Conservation (phyloP, 2,888 invertebrate genomes). For the Cecidostiba fungosa region DNA sequence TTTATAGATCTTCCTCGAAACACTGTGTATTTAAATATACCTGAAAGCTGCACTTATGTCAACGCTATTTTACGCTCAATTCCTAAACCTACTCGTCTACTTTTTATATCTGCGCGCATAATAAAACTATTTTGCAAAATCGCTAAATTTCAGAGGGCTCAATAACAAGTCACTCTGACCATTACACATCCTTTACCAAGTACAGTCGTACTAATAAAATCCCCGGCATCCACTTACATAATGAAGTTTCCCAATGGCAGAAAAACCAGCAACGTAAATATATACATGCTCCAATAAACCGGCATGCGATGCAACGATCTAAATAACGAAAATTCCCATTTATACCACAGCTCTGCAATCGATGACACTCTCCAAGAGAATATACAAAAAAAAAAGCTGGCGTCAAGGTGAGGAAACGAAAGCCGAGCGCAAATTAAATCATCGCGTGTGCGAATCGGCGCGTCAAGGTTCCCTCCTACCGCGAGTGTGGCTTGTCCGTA, state of each 20-base stretch:
- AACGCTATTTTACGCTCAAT: neutral
- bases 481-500: no score
- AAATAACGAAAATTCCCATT: slow-evolving; percentile 3
- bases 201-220: neutral
- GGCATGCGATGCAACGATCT: neutral
- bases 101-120: no score
- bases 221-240: neutral
- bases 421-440: slow-evolving; percentile 20
- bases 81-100: no score
- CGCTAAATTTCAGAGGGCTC: no score
- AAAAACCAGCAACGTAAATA: neutral
- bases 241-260: slow-evolving; percentile 4
- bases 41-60: no score
- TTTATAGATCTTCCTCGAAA: neutral
- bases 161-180: no score
- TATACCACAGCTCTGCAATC: neutral
- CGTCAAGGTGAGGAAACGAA: slow-evolving; percentile 8
- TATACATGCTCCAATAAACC: neutral
- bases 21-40: no score
- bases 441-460: slow-evolving; percentile 16
- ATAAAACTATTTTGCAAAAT: no score
- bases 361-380: neutral
- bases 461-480: neutral
- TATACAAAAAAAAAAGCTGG: neutral
- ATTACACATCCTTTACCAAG: neutral